phyloP scores from a whole-genome alignment of 2,797 vertebrate genomes.

The Peromyscus aztecus region DNA sequence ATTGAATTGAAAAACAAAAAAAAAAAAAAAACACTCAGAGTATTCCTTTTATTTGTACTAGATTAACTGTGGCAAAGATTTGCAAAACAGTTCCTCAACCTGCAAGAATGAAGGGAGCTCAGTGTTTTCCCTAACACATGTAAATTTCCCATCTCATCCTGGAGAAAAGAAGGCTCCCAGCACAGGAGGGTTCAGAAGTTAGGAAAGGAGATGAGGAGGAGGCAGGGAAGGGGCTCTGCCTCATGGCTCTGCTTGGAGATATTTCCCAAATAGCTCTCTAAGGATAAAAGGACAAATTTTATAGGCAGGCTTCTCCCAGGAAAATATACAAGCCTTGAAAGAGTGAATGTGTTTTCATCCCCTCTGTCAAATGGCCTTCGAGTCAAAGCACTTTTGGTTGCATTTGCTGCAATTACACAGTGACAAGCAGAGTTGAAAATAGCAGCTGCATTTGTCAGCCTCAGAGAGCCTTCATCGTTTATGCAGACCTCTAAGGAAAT shows the following conservation, averaged over 20 bases:
- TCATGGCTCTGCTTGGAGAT: background rate
- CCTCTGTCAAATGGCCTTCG: slow-evolving; percentile 76
- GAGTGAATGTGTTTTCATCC: slow-evolving; percentile 77
- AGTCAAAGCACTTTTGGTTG: slow-evolving; percentile 75
- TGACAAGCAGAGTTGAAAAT: slow-evolving; percentile 68
- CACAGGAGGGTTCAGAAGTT: background rate
- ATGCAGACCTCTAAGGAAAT: slow-evolving; percentile 61
- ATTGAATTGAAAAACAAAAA: background rate
- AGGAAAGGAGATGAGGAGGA: too few relatives aligned
- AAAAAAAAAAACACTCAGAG: background rate
- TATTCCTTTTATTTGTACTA: background rate
- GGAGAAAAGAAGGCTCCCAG: background rate
- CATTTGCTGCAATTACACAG: slow-evolving; percentile 43
- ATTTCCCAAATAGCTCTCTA: slow-evolving; percentile 71
- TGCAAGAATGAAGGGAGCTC: background rate
- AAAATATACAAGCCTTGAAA: slow-evolving; percentile 77
- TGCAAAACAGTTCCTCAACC: slow-evolving; percentile 37
- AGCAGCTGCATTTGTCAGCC: slow-evolving; percentile 42
- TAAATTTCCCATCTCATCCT: background rate
- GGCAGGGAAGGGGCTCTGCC: background rate
- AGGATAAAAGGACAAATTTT: slow-evolving; percentile 78
- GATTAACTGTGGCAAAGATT: background rate
- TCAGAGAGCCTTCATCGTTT: slow-evolving; percentile 16
- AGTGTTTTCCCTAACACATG: background rate
- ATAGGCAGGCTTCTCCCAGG: slow-evolving; percentile 67